Evolutionary conservation across 23 tunicate genomes (phyloP).

Genomic region (Trididemnum miniatum): DNA sequence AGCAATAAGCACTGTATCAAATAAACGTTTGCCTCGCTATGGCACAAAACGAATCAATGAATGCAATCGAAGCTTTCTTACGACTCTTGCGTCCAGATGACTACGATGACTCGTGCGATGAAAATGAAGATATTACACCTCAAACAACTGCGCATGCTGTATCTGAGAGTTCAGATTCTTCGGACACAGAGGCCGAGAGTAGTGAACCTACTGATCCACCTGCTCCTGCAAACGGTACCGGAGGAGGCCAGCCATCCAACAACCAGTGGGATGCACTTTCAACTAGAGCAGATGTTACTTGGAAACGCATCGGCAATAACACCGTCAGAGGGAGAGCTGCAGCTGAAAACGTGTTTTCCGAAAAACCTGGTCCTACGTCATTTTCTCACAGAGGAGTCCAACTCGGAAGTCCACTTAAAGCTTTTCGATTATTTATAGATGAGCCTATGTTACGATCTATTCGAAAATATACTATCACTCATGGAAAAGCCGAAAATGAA

Average conservation of each 20-base stretch:
- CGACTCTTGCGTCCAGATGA: background rate
- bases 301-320: background rate
- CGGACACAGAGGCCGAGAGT: background rate
- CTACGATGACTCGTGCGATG: background rate
- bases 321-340: background rate
- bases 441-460: constrained; percentile 14
- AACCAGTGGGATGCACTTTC: background rate
- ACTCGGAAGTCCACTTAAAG: background rate
- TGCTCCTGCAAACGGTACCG: background rate
- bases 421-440: constrained; percentile 1
- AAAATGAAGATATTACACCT: background rate
- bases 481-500: constrained; percentile 1
- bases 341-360: constrained; percentile 3
- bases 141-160: background rate
- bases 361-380: constrained; percentile 4
- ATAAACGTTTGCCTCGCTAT: background rate
- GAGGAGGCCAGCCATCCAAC: background rate
- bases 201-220: background rate
- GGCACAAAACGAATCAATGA: background rate
- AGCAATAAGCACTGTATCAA: background rate
- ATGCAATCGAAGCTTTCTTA: background rate
- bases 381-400: background rate
- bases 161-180: background rate
- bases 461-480: constrained; percentile 7
- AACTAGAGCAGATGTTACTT: background rate